These are phyloP conservation scores for Macaria notata DNA, from an alignment of 2,888 invertebrate genomes.

Conservation along the genomic window DNA sequence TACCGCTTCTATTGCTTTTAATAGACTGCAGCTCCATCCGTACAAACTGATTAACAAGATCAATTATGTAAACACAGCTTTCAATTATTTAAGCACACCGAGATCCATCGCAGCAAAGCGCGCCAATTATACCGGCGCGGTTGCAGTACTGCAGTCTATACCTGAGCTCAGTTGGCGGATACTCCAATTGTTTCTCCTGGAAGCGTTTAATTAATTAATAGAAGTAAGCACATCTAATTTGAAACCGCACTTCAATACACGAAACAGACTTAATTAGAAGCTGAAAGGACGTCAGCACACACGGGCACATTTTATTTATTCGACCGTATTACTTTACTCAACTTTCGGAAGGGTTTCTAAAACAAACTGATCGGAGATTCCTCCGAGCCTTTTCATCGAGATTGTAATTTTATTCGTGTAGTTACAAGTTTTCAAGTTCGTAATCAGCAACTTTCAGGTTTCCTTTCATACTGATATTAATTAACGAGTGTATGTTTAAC, in stretches of 20 bases:
- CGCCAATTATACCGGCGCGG: background rate
- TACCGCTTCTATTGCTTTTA: background rate
- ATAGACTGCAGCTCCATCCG: background rate
- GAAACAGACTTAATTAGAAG: conserved; percentile 30
- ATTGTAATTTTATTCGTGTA: conserved; percentile 60
- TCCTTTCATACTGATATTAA: conserved; percentile 73
- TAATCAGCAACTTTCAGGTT: conserved; percentile 73
- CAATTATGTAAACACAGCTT: too few species aligned
- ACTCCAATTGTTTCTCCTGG: conserved; percentile 2
- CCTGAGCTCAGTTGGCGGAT: background rate
- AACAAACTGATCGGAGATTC: conserved; percentile 55
- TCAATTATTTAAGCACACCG: too few species aligned
- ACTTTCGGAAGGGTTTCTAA: conserved; percentile 50
- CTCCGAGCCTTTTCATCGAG: conserved; percentile 51
- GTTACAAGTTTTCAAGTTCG: conserved; percentile 57
- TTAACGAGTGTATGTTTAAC: conserved; percentile 68
- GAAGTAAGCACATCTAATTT: conserved; percentile 15
- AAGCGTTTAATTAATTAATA: conserved; percentile 16
- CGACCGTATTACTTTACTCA: conserved; percentile 59
- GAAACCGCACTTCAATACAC: conserved; percentile 15
- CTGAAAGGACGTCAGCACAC: conserved; percentile 46
- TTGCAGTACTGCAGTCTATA: background rate
- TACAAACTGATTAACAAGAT: background rate
- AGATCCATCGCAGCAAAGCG: background rate
- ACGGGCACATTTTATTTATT: conserved; percentile 58